A percentile compares a stretch with the other conserved stretches of the same genome.
Evolutionary conservation across 2,113 vertebrate genomes (phyloP).

Genomic region (Sapajus apella): DNA sequence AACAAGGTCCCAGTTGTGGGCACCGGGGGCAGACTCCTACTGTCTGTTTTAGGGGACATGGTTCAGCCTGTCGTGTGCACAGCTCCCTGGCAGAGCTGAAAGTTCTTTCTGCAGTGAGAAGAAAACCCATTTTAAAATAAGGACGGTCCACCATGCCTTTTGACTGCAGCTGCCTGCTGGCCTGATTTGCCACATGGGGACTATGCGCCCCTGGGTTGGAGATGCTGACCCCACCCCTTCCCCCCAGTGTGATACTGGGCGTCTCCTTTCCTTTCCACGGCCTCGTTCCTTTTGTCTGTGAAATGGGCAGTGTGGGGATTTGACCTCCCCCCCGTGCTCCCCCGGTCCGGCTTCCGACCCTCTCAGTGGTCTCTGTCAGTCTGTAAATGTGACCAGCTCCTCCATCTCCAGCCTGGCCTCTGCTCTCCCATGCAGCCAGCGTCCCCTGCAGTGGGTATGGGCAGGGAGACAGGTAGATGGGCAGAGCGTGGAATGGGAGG

Average conservation of each 20-base stretch:
- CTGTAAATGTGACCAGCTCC: not conserved
- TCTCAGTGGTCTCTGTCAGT: too few species aligned
- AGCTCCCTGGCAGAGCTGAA: not conserved
- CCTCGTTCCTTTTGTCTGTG: not conserved
- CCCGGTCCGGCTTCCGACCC: too few species aligned
- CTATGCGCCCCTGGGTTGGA: fast-evolving
- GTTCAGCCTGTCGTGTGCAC: not conserved
- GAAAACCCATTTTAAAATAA: not conserved
- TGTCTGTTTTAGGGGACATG: not conserved
- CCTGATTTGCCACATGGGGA: fast-evolving
- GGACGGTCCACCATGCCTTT: not conserved
- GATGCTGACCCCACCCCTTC: fast-evolving
- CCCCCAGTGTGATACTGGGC: not conserved
- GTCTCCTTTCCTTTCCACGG: fast-evolving
- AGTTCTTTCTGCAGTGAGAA: not conserved
- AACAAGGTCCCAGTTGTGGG: not conserved
- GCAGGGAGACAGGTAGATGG: too few species aligned
- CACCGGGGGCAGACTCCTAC: not conserved
- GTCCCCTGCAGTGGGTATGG: not conserved
- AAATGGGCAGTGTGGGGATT: not conserved
- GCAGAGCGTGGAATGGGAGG: not conserved
- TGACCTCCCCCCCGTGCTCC: fast-evolving
- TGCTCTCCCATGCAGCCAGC: fast-evolving
- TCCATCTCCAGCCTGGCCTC: not conserved
- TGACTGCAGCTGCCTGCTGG: not conserved